Evolutionary conservation across 2,797 vertebrate genomes (phyloP), one percentile per base, ranked within the genome.

Genomic region (Ctenopoma multispine): DNA sequence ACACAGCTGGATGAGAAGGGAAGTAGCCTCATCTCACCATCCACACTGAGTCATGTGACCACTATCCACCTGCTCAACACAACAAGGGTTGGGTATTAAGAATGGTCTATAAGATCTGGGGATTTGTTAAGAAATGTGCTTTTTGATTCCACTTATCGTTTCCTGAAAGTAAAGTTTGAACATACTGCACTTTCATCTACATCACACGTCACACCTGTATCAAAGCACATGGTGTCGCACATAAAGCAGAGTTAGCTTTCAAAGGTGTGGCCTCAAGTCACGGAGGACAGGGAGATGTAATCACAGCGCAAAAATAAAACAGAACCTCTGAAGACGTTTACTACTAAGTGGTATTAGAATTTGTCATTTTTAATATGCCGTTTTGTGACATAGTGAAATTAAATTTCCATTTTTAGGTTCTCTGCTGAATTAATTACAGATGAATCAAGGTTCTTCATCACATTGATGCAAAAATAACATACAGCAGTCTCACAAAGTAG

Each of bases 41-140:
- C 74, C 63, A 64, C 71, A 53, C 76, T 56, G 57, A 79, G 79
- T 90, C 79, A 79, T 71, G 73, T 83, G 82, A 90, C 88, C 80
- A 81, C 87, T 80, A 75, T 72, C 71, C 51, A 78, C 47, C 56
- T 69, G 36, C 60, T 79, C 66, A 44, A 40, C 60, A 69, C 13
- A 71, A 71, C 65, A 43, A 69, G 76, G 85, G 84, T 82, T 87
- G 72, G 72, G 67, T 80, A 34, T 70, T 1, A 7, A 53, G 29
- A 79, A 46, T 12, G 10, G 54, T 58, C 63, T 49, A 7, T 23
- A 50, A 43, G 17, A 77, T 53, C 15, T 34, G 20, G 20, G 14
- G 29, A 58, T 67, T 70, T 3, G 10, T 51, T 61, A 43, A 69
- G 50, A 83, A 84, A 83, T 79, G 48, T 80, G 72, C 76, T 77